These are phyloP conservation scores for Enteromius thamalakanensis DNA, from an alignment of 2,797 vertebrate species.

Conservation along the genomic window DNA sequence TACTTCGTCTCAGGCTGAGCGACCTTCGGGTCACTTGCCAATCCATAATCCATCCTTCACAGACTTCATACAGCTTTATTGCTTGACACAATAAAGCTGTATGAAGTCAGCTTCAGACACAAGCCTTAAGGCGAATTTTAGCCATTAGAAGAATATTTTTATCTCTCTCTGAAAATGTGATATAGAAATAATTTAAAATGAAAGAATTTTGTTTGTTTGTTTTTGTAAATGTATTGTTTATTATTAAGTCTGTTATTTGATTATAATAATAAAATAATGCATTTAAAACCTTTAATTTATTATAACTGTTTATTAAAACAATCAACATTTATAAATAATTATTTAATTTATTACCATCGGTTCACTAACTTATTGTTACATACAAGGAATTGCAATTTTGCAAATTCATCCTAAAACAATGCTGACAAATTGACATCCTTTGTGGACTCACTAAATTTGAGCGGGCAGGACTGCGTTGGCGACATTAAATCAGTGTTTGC, in stretches of 20 bases:
- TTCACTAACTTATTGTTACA: background rate
- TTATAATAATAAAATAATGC: background rate
- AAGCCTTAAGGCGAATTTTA: background rate
- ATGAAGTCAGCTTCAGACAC: no score
- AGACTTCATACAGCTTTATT: background rate
- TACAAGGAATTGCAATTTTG: background rate
- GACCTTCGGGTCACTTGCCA: background rate
- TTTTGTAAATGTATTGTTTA: background rate
- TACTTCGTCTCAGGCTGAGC: background rate
- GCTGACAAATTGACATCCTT: background rate
- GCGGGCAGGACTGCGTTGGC: slow-evolving; percentile 21
- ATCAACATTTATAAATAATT: background rate
- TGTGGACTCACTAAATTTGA: slow-evolving; percentile 22
- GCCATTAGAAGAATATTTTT: background rate
- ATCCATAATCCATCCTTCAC: background rate
- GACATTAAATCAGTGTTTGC: slow-evolving; percentile 46
- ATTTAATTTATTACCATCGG: background rate
- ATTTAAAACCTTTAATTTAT: background rate
- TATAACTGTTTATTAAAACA: background rate
- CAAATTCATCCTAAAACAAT: slow-evolving; percentile 14
- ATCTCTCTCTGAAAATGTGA: background rate
- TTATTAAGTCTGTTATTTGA: background rate
- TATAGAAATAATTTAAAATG: background rate
- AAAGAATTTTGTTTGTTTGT: background rate
- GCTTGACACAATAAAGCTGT: background rate